Conservation (phyloP, 2,797 vertebrate genomes). For the Otus scops region DNA sequence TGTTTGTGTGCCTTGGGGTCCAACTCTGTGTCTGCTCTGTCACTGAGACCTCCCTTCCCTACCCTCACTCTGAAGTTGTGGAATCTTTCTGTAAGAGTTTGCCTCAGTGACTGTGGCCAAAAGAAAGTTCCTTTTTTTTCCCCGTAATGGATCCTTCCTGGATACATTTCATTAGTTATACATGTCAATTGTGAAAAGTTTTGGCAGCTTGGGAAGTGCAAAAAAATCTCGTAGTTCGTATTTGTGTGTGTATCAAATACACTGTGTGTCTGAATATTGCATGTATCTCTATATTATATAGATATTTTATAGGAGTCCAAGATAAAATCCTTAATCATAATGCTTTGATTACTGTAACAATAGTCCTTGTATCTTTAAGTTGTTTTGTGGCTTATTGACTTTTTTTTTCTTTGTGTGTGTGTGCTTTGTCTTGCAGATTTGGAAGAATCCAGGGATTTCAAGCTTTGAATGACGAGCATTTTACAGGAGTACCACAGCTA, state of each 20-base stretch:
- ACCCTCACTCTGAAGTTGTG: neutral
- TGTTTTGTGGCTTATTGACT: neutral
- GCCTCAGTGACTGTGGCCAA: neutral
- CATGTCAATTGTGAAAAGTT: neutral
- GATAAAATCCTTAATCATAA: neutral
- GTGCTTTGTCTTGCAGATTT: slow-evolving; percentile 67
- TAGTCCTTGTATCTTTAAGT: neutral
- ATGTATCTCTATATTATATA: neutral
- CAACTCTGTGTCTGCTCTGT: neutral
- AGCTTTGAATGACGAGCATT: neutral
- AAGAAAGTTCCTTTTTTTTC: neutral
- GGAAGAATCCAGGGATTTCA: slow-evolving; percentile 48
- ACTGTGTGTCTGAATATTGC: neutral
- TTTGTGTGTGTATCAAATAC: neutral
- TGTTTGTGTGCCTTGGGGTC: neutral
- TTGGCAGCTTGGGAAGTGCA: neutral
- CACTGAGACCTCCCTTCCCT: neutral
- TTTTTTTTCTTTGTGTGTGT: neutral
- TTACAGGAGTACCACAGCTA: slow-evolving; percentile 23
- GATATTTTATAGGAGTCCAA: neutral
- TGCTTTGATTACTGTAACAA: neutral
- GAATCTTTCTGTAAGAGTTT: neutral
- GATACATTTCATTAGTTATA: neutral
- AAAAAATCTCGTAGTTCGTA: neutral
- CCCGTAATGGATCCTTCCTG: neutral